phyloP scores from a whole-genome alignment of 2,113 vertebrate species.

The Pelecanus crispus region DNA sequence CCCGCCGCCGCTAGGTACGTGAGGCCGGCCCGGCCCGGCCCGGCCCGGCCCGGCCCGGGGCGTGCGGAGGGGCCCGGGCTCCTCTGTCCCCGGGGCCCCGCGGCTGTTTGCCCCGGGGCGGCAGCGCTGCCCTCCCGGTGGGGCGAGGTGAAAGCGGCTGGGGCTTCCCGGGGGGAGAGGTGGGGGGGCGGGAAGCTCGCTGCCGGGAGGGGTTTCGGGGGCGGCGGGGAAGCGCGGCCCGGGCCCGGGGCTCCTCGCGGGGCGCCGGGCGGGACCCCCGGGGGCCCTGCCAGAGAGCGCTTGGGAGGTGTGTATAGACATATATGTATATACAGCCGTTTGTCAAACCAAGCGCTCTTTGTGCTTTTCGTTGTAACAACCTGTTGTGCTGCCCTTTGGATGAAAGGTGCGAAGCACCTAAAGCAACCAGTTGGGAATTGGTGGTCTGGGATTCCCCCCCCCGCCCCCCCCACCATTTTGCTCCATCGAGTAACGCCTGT shows the following conservation, averaged over 20 bases:
- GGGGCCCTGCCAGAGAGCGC: too few species aligned
- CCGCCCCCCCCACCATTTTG: fast-evolving
- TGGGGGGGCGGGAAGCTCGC: neutral
- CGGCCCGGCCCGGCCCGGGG: neutral
- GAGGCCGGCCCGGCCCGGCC: neutral
- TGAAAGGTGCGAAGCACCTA: too few species aligned
- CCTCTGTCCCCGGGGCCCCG: too few species aligned
- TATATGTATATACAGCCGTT: fast-evolving
- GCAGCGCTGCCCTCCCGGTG: neutral
- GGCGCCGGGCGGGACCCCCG: neutral
- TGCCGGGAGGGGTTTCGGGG: neutral
- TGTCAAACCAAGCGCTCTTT: fast-evolving
- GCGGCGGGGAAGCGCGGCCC: neutral
- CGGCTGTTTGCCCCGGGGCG: neutral
- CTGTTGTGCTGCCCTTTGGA: neutral
- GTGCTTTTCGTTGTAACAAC: fast-evolving
- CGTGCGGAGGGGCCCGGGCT: neutral
- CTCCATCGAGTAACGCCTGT: fast-evolving
- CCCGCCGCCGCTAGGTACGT: neutral
- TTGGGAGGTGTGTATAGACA: fast-evolving
- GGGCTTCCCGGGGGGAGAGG: neutral
- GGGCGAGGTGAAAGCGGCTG: neutral
- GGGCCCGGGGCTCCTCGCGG: too few species aligned
- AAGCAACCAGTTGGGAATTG: fast-evolving
- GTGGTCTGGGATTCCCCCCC: fast-evolving